Evolutionary conservation across 2,888 invertebrate species (phyloP), one percentile per base, ranked within the genome.

Genomic region (Abscondita cerata): DNA sequence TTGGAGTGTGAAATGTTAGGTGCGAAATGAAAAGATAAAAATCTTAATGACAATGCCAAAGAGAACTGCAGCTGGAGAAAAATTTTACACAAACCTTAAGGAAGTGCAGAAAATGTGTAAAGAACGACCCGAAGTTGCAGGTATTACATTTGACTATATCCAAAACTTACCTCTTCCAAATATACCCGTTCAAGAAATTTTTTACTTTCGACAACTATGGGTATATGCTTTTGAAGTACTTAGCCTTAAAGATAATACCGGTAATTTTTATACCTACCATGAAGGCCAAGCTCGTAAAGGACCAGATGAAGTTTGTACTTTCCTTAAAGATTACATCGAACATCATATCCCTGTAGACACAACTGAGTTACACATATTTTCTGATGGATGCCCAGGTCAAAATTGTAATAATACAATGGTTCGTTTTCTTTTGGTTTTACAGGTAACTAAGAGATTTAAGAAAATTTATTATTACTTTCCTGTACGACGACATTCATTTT

Each of bases 101-200:
- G n/a, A n/a, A 25, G 25, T 25, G 6, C 2, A 2, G 25, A 25
- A 62, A 54, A 41, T 59, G 31, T 69, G 59, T 48, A n/a, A 62
- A 41, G 52, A 53, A 18, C 44, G 48, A 54, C 20, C 36, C 25
- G 62, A 66, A 46, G 60, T 62, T 48, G 61, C 64, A 31, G 59
- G 56, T 41, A 65, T 70, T 25, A 36, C 36, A 25, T 70, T 68
- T 50, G 67, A 70, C 56, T 71, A 59, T 41, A 71, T 70, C 57
- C 68, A 71, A 48, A 71, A 71, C 54, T 46, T 69, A n/a, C 70
- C 66, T 13, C 36, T 71, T n/a, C 70, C 69, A 0, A 15, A 13
- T 8, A 62, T 68, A 33, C 70, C 72, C n/a, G 72, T 70, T 1
- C 68, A 70, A 54, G 66, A 69, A 16, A 60, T 70, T 3, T 70